Conservation (phyloP, 2,113 vertebrate genomes). For the Dromaius novaehollandiae region DNA sequence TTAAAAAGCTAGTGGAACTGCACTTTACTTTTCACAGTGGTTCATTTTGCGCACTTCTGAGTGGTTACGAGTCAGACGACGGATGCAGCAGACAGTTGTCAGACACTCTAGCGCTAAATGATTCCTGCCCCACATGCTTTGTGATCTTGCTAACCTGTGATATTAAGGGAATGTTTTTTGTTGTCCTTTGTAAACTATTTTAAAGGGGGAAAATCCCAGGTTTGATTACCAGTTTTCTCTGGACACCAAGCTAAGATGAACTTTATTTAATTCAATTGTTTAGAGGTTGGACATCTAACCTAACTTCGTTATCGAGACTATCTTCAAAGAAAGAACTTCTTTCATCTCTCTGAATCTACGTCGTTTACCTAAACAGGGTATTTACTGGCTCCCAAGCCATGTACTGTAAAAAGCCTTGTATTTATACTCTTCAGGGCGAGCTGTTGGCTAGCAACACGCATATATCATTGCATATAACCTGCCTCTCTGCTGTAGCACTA, state of each 20-base stretch:
- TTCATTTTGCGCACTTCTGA: background rate
- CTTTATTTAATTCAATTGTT: background rate
- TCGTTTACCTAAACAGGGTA: rapidly evolving
- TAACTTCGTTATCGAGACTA: background rate
- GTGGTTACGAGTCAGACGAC: background rate
- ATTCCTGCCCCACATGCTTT: background rate
- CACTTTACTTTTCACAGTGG: background rate
- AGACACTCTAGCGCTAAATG: background rate
- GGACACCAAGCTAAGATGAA: background rate
- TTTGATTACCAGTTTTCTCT: background rate
- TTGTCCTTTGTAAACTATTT: background rate
- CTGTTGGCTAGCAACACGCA: background rate
- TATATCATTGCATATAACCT: background rate
- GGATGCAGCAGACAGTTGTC: background rate
- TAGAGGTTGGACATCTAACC: rapidly evolving
- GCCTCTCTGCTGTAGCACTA: background rate
- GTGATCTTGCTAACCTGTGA: background rate
- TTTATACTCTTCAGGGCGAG: background rate
- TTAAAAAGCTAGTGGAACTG: background rate
- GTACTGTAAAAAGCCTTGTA: background rate
- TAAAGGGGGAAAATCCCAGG: background rate
- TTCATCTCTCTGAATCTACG: background rate
- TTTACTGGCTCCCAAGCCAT: background rate
- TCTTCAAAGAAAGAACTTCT: background rate
- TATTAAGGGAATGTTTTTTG: background rate